Evolutionary conservation across 2,888 invertebrate genomes (phyloP).

Genomic region (Ochropacha duplaris): DNA sequence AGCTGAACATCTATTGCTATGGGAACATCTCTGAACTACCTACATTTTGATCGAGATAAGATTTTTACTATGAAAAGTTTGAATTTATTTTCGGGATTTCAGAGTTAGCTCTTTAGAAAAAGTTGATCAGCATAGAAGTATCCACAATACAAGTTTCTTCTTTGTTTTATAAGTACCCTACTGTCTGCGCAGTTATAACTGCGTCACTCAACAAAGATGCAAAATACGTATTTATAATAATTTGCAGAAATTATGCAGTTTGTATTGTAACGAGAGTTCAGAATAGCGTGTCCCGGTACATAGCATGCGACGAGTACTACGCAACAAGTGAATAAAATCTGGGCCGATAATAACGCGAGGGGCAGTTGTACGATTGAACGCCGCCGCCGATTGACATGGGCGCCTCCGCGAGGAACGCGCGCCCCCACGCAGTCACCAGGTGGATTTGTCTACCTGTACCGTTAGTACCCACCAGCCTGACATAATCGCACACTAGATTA

Average conservation of each 20-base stretch:
- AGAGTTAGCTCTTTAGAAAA: no score
- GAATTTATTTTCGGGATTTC: no score
- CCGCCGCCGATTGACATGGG: constrained; percentile 73
- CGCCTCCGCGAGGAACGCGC: constrained; percentile 74
- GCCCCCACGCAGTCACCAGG: constrained; percentile 77
- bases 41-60: no score
- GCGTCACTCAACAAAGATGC: constrained; percentile 33
- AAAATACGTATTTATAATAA: constrained; percentile 40
- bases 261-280: constrained; percentile 63
- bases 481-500: constrained; percentile 16
- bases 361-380: constrained; percentile 63
- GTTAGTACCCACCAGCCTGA: constrained; percentile 58
- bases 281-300: constrained; percentile 65
- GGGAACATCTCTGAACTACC: no score
- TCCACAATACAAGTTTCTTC: constrained; percentile 11
- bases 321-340: constrained; percentile 76
- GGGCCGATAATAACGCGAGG: constrained; percentile 55
- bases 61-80: no score
- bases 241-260: constrained; percentile 59
- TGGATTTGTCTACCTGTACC: constrained; percentile 77
- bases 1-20: no score
- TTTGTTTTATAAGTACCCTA: constrained; percentile 23
- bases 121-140: no score
- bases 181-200: constrained; percentile 28
- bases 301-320: constrained; percentile 58